Evolutionary conservation across 2,113 vertebrate genomes (phyloP), one percentile per base, ranked within the genome.

Genomic region (Lepus americanus): DNA sequence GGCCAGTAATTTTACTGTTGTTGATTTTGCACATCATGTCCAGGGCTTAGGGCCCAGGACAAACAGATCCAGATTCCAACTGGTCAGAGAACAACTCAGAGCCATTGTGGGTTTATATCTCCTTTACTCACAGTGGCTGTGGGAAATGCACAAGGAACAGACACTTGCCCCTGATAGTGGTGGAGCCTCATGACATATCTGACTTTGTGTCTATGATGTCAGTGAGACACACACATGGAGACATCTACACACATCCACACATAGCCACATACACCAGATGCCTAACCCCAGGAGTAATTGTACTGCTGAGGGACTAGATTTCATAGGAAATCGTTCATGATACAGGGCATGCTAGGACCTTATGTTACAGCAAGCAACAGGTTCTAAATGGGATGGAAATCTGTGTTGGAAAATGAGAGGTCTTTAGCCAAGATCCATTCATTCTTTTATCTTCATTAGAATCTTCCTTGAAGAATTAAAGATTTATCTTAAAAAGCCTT

Each of bases 271-370:
- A 59, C 55, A 59, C 55, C 1, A 1, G 44, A 44, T 44, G 44
- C 44, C 44, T 44, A 44, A 6, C 44, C 44, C 44, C 44, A 44
- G 44, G 33, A 92, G 14, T 6, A 70, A 6, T 44, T 87, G 31
- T 93, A 94, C 20, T 72, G 29, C 44, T 77, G 25, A 93, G 70
- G 22, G 39, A 87, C 4, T 87, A 31, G 63, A 85, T 90, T 94
- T 73, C 19, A 7, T 79, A 77, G 20, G 25, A 3, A 78, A 33
- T 92, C 19, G 1, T 44, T 44, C 12, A 80, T 20, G 14, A 53
- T 74, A 33, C 11, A 66, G 36, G 19, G 27, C 27, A 70, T 87
- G 16, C 13, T 78, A 59, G 11, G 17, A 44, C 5, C n/a, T 90
- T 44, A 92, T 9, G 19, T 87, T 63, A 73, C 1, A 61, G 1